These are phyloP conservation scores for Torymus aiolomorphi DNA, from an alignment of 2,888 invertebrate genomes.

Conservation along the genomic window DNA sequence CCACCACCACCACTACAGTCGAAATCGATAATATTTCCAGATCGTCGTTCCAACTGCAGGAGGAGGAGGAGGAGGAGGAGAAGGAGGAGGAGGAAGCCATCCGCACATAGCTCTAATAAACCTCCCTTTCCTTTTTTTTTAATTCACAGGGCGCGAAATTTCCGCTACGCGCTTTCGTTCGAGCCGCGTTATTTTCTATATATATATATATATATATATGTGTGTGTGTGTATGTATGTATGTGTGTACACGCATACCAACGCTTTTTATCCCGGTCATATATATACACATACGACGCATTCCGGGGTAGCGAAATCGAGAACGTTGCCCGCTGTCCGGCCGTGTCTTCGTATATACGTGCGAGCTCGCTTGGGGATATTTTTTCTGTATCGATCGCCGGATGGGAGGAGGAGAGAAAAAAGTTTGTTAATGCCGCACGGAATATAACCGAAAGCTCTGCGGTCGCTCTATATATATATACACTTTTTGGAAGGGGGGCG, in stretches of 20 bases:
- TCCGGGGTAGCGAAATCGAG: conserved; percentile 29
- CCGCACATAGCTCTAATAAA: conserved; percentile 30
- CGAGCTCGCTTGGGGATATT: conserved; percentile 4
- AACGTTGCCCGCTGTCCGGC: conserved; percentile 20
- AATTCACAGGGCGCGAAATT: neutral
- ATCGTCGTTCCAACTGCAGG: neutral
- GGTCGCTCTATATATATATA: neutral
- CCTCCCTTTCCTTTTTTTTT: conserved; percentile 59
- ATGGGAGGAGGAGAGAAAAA: neutral
- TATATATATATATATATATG: conserved; percentile 27
- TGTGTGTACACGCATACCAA: too few species aligned
- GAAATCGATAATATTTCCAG: conserved; percentile 35
- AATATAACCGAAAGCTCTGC: conserved; percentile 3
- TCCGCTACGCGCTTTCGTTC: conserved; percentile 16
- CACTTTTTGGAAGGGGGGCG: too few species aligned
- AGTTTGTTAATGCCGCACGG: conserved; percentile 8
- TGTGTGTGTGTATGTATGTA: too few species aligned
- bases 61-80: neutral
- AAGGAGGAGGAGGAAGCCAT: neutral
- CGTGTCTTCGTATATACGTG: conserved; percentile 17
- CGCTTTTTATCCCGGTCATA: too few species aligned
- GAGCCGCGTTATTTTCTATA: conserved; percentile 30
- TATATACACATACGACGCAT: too few species aligned
- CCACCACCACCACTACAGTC: neutral
- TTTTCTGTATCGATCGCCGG: neutral